phyloP scores from a whole-genome alignment of 2,113 vertebrate genomes.

The Synchiropus splendidus region DNA sequence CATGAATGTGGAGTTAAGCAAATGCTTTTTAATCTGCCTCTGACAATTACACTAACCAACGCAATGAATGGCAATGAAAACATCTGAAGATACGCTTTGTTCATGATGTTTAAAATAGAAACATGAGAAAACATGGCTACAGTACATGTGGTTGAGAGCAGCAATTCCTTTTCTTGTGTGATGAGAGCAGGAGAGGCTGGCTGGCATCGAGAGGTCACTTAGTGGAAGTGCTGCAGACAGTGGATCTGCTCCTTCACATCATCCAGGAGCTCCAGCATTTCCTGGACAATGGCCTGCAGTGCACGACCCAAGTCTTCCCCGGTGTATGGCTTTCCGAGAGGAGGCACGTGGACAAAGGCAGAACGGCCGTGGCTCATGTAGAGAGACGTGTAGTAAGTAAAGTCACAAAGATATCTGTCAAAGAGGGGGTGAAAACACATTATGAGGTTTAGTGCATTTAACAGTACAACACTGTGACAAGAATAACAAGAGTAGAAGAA shows the following conservation, averaged over 20 bases:
- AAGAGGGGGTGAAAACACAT: background rate
- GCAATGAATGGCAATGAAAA: no score
- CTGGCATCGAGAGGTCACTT: slow-evolving; percentile 48
- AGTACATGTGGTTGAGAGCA: slow-evolving; percentile 61
- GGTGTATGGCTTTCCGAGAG: slow-evolving; percentile 81
- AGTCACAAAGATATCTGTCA: slow-evolving; percentile 89
- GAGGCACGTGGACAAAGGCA: slow-evolving; percentile 88
- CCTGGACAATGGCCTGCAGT: slow-evolving; percentile 77
- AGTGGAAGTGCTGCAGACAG: slow-evolving; percentile 73
- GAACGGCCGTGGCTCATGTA: slow-evolving; percentile 82
- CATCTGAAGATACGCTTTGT: no score
- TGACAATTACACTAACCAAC: no score
- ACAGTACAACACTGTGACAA: no score
- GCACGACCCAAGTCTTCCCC: slow-evolving; percentile 83
- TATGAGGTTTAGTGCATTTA: background rate
- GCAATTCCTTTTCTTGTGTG: slow-evolving; percentile 33
- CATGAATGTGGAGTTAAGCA: no score
- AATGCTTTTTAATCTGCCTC: no score
- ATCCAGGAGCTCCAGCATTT: slow-evolving; percentile 78
- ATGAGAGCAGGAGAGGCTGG: slow-evolving; percentile 29
- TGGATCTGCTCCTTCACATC: slow-evolving; percentile 64
- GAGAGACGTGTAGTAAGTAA: slow-evolving; percentile 89
- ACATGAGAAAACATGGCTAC: slow-evolving; percentile 35
- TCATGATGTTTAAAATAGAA: background rate
- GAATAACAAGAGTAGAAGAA: no score